Evolutionary conservation across 2,888 invertebrate genomes (phyloP).

Genomic region (Thymelicus lineola): DNA sequence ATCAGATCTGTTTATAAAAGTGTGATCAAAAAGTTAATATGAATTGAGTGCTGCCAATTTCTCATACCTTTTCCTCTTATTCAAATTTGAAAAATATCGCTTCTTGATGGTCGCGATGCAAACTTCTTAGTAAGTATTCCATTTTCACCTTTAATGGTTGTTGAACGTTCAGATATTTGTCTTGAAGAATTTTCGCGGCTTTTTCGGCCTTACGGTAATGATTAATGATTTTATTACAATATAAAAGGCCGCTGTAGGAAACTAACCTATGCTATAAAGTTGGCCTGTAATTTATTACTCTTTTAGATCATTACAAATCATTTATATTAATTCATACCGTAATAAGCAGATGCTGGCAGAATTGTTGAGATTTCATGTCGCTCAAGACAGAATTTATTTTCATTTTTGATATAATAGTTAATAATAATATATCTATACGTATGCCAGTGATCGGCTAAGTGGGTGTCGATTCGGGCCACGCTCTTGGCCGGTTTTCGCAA

Average conservation of each 20-base stretch:
- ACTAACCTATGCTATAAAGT: constrained; percentile 29
- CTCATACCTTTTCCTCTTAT: not conserved
- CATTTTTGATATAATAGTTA: too few relatives aligned
- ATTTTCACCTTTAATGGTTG: constrained; percentile 43
- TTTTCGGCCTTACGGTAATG: constrained; percentile 37
- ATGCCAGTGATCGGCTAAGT: too few relatives aligned
- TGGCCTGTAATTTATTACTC: constrained; percentile 3
- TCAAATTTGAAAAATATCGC: not conserved
- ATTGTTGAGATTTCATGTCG: not conserved
- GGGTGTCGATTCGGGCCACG: too few relatives aligned
- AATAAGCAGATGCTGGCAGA: not conserved
- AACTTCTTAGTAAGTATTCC: constrained; percentile 39
- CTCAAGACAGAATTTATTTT: too few relatives aligned
- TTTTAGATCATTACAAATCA: constrained; percentile 1
- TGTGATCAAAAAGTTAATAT: not conserved
- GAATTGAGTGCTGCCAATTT: constrained; percentile 6
- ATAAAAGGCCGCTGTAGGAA: constrained; percentile 30
- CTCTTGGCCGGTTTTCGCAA: too few relatives aligned
- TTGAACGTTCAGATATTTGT: constrained; percentile 42
- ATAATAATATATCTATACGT: too few relatives aligned
- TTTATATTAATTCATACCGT: not conserved
- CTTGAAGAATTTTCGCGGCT: constrained; percentile 41
- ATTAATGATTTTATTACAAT: constrained; percentile 47
- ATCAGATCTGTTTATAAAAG: too few relatives aligned
- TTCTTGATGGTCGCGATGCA: not conserved